These are phyloP conservation scores for Conus ventricosus DNA, from an alignment of 1,140 invertebrate genomes.

Conservation along the genomic window DNA sequence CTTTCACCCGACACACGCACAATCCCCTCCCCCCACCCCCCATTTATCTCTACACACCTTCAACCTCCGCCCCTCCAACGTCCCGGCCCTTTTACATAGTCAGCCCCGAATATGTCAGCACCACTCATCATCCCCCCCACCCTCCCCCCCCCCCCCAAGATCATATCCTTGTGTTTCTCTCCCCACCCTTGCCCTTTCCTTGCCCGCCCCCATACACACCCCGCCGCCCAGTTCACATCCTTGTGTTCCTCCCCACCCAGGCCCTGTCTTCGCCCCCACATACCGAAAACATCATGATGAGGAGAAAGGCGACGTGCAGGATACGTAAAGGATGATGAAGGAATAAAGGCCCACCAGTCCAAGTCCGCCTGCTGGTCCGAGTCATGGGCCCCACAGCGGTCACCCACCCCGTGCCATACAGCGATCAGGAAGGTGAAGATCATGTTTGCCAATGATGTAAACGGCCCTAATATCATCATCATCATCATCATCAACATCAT, in stretches of 20 bases:
- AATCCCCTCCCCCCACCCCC: neutral
- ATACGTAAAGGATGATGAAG: conserved; percentile 49
- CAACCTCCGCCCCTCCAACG: no score
- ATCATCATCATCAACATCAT: no score
- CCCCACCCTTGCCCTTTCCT: no score
- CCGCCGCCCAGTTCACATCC: neutral
- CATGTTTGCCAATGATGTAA: conserved; percentile 65
- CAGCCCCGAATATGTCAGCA: no score
- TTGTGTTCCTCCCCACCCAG: no score
- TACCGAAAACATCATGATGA: conserved; percentile 36
- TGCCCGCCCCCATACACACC: neutral
- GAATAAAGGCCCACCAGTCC: conserved; percentile 53
- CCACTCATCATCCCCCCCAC: no score
- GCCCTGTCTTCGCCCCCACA: no score
- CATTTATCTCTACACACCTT: no score
- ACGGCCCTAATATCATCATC: no score
- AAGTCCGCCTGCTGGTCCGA: neutral
- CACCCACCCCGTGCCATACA: conserved; percentile 66
- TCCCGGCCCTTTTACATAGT: no score
- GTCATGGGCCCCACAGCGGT: conserved; percentile 43
- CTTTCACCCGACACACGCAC: neutral
- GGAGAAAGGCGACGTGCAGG: conserved; percentile 40
- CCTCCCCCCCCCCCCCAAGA: no score
- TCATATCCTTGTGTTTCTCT: no score
- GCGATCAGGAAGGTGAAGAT: conserved; percentile 65